A percentile compares a stretch with the other conserved stretches of the same genome.
Evolutionary conservation across 2,113 vertebrate species (phyloP).

Genomic region (Trinectes maculatus): DNA sequence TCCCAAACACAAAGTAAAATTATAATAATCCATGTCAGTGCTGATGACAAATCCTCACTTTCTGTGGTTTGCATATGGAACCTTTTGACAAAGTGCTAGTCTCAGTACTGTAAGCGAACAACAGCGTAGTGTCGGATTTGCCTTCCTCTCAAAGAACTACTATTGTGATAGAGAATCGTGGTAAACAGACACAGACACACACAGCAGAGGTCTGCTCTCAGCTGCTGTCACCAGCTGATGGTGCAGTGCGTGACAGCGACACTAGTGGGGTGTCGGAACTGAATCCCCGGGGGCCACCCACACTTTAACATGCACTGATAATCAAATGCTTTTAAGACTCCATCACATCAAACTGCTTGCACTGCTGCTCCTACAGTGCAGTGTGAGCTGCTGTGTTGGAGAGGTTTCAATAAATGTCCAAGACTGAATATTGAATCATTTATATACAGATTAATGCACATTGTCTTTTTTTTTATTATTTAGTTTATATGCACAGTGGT

Average conservation of each 20-base stretch:
- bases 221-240: slow-evolving; percentile 34
- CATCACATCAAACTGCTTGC: neutral
- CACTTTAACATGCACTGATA: slow-evolving; percentile 6
- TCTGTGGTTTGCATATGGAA: slow-evolving; percentile 65
- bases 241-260: slow-evolving; percentile 18
- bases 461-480: slow-evolving; percentile 4
- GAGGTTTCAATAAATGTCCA: neutral
- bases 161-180: slow-evolving; percentile 36
- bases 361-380: neutral
- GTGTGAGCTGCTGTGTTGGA: neutral
- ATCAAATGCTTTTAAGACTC: slow-evolving; percentile 31
- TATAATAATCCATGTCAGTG: slow-evolving; percentile 45
- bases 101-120: slow-evolving; percentile 51
- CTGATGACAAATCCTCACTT: slow-evolving; percentile 66
- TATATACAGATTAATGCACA: neutral
- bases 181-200: slow-evolving; percentile 32
- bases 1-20: slow-evolving; percentile 23
- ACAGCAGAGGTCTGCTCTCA: neutral
- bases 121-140: slow-evolving; percentile 38
- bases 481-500: slow-evolving; percentile 16
- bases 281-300: slow-evolving; percentile 30
- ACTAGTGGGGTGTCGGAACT: slow-evolving; percentile 25
- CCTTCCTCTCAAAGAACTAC: slow-evolving; percentile 26
- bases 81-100: slow-evolving; percentile 73
- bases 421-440: neutral